Evolutionary conservation across 2,888 invertebrate genomes (phyloP).

Genomic region (Rutpela maculata): DNA sequence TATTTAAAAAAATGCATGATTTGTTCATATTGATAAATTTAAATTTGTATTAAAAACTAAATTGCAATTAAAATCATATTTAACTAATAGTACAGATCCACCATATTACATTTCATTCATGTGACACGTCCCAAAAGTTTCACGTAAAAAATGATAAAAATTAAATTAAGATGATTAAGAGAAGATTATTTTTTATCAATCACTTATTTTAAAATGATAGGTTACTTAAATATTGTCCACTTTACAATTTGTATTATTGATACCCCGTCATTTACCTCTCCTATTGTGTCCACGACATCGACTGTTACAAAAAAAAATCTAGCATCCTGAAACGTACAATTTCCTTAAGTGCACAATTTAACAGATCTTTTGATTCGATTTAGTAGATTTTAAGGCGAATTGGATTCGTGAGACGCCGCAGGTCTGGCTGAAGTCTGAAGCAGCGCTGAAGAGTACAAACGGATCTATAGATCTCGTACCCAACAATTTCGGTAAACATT

Average conservation of each 20-base stretch:
- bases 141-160: no score
- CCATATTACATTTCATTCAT: no score
- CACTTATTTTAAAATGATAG: background rate
- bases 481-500: constrained; percentile 46
- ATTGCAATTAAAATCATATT: no score
- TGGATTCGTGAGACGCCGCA: constrained; percentile 51
- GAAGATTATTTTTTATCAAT: background rate
- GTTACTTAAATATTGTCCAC: background rate
- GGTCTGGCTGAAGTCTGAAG: constrained; percentile 17
- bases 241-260: background rate
- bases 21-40: no score
- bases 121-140: no score
- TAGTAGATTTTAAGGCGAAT: constrained; percentile 40
- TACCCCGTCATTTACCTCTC: constrained; percentile 39
- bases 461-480: constrained; percentile 23
- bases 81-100: no score
- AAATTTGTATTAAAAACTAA: no score
- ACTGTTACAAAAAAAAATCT: constrained; percentile 32
- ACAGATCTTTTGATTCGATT: constrained; percentile 52
- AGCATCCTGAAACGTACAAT: constrained; percentile 47
- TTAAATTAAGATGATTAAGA: no score
- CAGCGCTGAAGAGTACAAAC: constrained; percentile 22
- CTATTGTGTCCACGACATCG: constrained; percentile 40
- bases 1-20: no score
- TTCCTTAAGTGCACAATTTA: constrained; percentile 54